A percentile compares a stretch with the other conserved stretches of the same genome.
phyloP scores from a whole-genome alignment of 1,140 invertebrate species.

The Drosophila ananassae region DNA sequence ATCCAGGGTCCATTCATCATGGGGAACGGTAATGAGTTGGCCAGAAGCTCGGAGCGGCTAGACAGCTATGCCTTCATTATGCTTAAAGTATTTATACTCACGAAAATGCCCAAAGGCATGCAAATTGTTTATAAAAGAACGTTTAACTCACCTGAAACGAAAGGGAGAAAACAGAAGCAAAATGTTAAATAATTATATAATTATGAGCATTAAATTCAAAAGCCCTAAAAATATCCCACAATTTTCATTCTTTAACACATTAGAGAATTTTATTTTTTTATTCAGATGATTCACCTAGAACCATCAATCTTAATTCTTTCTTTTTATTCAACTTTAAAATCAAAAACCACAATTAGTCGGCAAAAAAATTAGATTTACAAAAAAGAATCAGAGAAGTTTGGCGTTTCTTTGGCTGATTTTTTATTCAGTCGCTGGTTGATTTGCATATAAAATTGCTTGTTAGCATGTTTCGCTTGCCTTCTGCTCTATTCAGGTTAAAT shows the following conservation, averaged over 20 bases:
- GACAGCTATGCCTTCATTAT: constrained; percentile 49
- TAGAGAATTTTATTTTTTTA: constrained; percentile 21
- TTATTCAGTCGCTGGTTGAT: constrained; percentile 65
- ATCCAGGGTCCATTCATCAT: constrained; percentile 31
- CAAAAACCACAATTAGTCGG: constrained; percentile 53
- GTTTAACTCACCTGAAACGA: constrained; percentile 75
- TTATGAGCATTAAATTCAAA: constrained; percentile 46
- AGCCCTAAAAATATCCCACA: constrained; percentile 18
- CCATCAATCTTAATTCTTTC: constrained; percentile 57
- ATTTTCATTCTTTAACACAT: constrained; percentile 42
- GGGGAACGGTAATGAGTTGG: constrained; percentile 19
- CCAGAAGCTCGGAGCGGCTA: constrained; percentile 16
- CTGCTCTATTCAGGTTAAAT: constrained; percentile 36
- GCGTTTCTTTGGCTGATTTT: constrained; percentile 50
- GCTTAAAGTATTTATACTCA: constrained; percentile 68
- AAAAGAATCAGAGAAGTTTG: constrained; percentile 12
- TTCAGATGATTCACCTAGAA: constrained; percentile 49
- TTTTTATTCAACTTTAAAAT: constrained; percentile 55
- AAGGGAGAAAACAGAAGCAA: constrained; percentile 58
- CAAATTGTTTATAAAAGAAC: constrained; percentile 55
- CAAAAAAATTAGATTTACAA: constrained; percentile 26
- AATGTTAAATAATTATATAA: constrained; percentile 72
- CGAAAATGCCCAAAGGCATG: constrained; percentile 58
- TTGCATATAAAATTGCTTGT: constrained; percentile 75
- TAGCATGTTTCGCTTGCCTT: constrained; percentile 47